Evolutionary conservation across 2,113 vertebrate species (phyloP).

Genomic region (Thymallus thymallus): DNA sequence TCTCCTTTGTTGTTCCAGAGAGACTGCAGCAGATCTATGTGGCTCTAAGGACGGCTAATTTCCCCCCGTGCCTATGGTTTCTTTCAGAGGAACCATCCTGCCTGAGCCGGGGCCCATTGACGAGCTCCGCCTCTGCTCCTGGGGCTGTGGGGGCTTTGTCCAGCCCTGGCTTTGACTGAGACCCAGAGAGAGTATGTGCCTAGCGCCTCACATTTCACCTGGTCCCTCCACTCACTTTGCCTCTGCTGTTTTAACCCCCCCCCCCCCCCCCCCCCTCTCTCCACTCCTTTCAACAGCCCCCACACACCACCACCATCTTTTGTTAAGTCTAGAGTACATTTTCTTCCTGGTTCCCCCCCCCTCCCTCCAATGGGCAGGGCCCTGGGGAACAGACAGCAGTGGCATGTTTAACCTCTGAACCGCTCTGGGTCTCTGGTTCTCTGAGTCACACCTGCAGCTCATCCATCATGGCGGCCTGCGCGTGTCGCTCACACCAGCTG

Average conservation of each 20-base stretch:
- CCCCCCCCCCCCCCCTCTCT: too few relatives aligned
- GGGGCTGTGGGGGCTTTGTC: too few relatives aligned
- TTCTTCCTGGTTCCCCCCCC: neutral
- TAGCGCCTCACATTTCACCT: too few relatives aligned
- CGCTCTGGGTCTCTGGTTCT: neutral
- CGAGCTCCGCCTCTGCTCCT: too few relatives aligned
- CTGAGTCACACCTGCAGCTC: slow-evolving; percentile 5
- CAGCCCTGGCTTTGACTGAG: too few relatives aligned
- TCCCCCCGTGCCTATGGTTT: too few relatives aligned
- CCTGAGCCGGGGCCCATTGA: too few relatives aligned
- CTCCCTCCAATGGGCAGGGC: neutral
- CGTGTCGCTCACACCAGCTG: neutral
- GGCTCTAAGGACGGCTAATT: neutral
- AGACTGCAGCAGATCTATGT: neutral
- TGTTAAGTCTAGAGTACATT: slow-evolving; percentile 28
- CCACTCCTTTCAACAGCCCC: neutral
- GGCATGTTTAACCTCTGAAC: slow-evolving; percentile 13
- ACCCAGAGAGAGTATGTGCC: too few relatives aligned
- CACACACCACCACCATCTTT: slow-evolving; percentile 5
- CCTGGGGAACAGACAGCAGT: neutral
- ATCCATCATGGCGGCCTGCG: neutral
- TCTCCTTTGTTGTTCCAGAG: neutral
- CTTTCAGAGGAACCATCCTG: too few relatives aligned
- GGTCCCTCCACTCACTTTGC: too few relatives aligned
- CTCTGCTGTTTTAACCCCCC: too few relatives aligned